Base-by-base conservation (phyloP, 2,888 invertebrate genomes). In the Perdita meconis region DNA sequence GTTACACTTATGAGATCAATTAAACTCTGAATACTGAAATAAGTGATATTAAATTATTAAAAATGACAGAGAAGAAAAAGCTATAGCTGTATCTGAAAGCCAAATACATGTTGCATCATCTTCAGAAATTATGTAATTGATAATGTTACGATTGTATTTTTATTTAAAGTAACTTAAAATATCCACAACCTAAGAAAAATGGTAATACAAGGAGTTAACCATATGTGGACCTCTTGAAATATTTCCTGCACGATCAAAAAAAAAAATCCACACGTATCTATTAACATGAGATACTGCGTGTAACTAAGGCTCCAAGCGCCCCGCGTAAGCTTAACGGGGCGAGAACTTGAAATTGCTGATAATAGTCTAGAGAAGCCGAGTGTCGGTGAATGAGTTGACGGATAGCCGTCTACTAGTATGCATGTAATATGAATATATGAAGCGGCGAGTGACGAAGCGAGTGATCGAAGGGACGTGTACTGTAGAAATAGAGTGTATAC, bases 401-500 rank as follows among this genome's bases (percentile, higher is more conserved):
- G 22, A 53, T 56, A 56, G 55, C 42, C 63, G 57, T 55, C 53
- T 16, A 50, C 22, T 34, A 40, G 53, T 72, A 64, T 74, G 63
- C 65, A 68, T 68, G 64, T 78, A 70, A 78, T 63, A 77, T 63
- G 77, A 76, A 64, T 77, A 60, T 40, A 47, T 13, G 57, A 57
- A 56, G 40, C 40, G 64, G 47, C 51, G 60, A 78, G 50, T 38
- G 72, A 69, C 67, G 64, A 70, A 36, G 47, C 57, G 63, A 69
- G 56, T 68, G 73, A 59, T 61, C 13, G 38, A 16, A 44, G 67
- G 81, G 78, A 60, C 38, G 13, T 16, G 47, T n/a, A 51, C n/a
- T 57, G 64, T 60, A 70, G 78, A 56, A 78, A 64, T 77, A 77
- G 78, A 84, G 66, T 72, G 73, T 64, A 50, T 50, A 71, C 24